A percentile compares a stretch with the other conserved stretches of the same genome.
Conservation (phyloP, 2,888 invertebrate genomes). For the Eupithecia insigniata region DNA sequence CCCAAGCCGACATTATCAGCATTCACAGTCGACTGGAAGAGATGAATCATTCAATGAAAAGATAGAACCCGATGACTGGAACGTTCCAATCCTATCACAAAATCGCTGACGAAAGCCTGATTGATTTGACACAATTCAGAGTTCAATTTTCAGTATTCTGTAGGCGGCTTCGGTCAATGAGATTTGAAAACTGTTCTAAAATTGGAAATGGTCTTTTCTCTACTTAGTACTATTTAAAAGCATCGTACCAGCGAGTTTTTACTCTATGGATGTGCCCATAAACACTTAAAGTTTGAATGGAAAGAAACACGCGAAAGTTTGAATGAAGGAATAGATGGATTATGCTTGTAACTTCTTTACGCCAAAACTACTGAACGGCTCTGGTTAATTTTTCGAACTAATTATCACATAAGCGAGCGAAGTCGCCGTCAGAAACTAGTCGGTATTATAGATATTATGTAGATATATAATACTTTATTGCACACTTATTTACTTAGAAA, state of each 20-base stretch:
- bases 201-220: not conserved
- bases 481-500: too few species aligned
- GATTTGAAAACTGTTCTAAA: slow-evolving; percentile 2
- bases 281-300: too few species aligned
- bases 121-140: slow-evolving; percentile 56
- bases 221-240: not conserved
- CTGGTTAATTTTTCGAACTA: too few species aligned
- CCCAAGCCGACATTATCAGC: not conserved
- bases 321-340: too few species aligned
- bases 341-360: too few species aligned
- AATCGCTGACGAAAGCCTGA: slow-evolving; percentile 57
- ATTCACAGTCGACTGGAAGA: slow-evolving; percentile 15
- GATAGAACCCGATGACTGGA: slow-evolving; percentile 28
- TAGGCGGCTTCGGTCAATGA: slow-evolving; percentile 31
- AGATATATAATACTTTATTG: too few species aligned
- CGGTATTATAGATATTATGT: not conserved
- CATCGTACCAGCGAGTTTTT: too few species aligned
- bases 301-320: too few species aligned
- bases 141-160: slow-evolving; percentile 48
- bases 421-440: too few species aligned
- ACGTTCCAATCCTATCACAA: slow-evolving; percentile 39
- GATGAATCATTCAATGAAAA: slow-evolving; percentile 24
- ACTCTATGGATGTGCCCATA: not conserved
- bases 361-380: too few species aligned
- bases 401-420: too few species aligned